Base-by-base conservation (phyloP, 2,797 vertebrate genomes). In the Enteromius paludinosus region DNA sequence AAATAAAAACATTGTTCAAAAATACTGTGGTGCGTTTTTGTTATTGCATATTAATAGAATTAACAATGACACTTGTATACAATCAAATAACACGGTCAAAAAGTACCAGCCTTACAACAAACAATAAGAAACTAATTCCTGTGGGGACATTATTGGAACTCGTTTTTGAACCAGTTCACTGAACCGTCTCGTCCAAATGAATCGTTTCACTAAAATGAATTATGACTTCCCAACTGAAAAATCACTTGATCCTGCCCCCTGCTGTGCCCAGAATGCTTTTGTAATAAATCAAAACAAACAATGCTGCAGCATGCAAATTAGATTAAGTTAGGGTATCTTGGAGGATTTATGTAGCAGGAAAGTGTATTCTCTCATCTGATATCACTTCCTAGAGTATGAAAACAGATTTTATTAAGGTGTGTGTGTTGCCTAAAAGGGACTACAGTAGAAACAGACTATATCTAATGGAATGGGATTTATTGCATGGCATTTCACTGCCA, bases 401-500 rank as follows among this genome's bases (percentile, higher is more conserved):
- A 62, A 74, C 35, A 41, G 1, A 25, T 49, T 65, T 65, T 30
- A 65, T 78, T 14, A 30, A 78, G 61, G 43, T 65, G 41, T 65
- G 41, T 65, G 72, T 52, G 61, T 54, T 76, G 35, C 35, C 54
- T 76, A 76, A 49, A 71, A 28, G n/a, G 25, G 68, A 41, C 45
- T 76, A 56, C 45, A 77, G 52, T 59, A 28, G n/a, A 7, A 79
- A 52, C 47, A 38, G 14, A 17, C 43, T 30, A 23, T 38, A 15
- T 38, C 80, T 74, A 62, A 71, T 47, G 80, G 80, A 73, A 52
- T 61, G 79, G 23, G 64, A 35, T 52, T 41, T 83, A 81, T 83
- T 64, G 30, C 79, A 47, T 33, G 38, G 1, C 73, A 45, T 30
- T 45, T 59, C 45, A 62, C 9, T 73, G 45, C 90, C 92, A 90